These are phyloP conservation scores for Lepus americanus DNA, from an alignment of 2,113 vertebrate genomes.

Conservation along the genomic window DNA sequence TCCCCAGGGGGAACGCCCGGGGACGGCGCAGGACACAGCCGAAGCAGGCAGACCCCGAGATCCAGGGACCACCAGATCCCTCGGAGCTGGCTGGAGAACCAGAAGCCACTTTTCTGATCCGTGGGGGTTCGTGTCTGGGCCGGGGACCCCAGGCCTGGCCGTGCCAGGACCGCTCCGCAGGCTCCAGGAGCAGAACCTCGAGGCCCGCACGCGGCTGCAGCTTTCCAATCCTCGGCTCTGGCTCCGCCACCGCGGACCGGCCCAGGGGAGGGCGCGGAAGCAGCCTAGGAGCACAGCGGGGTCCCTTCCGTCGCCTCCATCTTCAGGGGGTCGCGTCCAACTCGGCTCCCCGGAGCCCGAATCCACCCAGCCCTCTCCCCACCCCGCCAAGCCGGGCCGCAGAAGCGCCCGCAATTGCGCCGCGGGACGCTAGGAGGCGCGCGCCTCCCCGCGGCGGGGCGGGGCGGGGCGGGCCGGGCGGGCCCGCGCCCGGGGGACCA, in stretches of 20 bases:
- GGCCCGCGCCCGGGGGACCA: neutral
- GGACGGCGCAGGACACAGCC: neutral
- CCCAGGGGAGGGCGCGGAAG: neutral
- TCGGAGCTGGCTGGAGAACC: neutral
- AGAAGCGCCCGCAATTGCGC: neutral
- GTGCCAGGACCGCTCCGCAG: neutral
- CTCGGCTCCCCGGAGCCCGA: constrained; percentile 15
- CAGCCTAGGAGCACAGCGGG: neutral
- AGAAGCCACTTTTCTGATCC: neutral
- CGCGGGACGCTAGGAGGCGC: constrained; percentile 26
- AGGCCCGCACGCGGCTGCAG: too few species aligned
- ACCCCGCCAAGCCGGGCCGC: fast-evolving
- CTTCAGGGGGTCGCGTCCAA: constrained; percentile 78
- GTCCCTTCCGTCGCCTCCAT: constrained; percentile 2
- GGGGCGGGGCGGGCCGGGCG: neutral
- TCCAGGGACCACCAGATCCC: too few species aligned
- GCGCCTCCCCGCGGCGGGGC: neutral
- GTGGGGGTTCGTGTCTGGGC: neutral
- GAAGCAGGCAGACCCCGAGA: neutral
- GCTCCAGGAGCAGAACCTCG: too few species aligned
- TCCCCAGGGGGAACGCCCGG: too few species aligned
- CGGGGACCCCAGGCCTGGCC: neutral
- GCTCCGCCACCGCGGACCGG: neutral
- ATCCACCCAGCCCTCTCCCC: neutral
- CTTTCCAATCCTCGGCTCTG: neutral